Base-by-base conservation (phyloP, 2,888 invertebrate species). In the Saturnia japonica region DNA sequence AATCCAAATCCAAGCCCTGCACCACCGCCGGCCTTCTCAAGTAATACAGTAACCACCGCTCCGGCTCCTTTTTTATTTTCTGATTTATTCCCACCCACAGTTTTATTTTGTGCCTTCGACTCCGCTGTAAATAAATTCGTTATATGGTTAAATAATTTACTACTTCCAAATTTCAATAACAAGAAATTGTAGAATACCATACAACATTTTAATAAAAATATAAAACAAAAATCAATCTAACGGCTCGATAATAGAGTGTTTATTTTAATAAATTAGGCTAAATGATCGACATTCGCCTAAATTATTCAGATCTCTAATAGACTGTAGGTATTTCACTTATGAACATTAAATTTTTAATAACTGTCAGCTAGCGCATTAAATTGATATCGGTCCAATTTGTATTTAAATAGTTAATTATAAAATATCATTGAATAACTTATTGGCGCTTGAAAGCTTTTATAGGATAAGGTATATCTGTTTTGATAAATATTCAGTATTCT, bases 1-100 rank as follows among this genome's bases (percentile, higher is more conserved):
- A 99, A 95, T 80, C 98, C 98, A 89, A 99, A 98, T 69, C 99
- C 99, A 71, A 99, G 95, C 8, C 99, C 99, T 75, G 97, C 97
- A 74, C 97, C 98, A 76, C 85, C 95, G 77, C 83, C 96, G 78
- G 83, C 95, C 91, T 87, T 96, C 92, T 95, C 96, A 86, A 88
- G 85, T 83, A 84, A 84, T 81, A 90, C 94, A 76, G 86, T 94
- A 82, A 92, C 91, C 72, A 87, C 80, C 75, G 91, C 78, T 76
- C 87, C 80, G 82, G 75, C 73, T 70, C 75, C 73, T 74, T 80
- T 81, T 51, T 76, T 78, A 25, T 75, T 75, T 43, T 76, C 77
- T 72, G 72, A 71, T 25, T 51, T 25, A 25, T 47, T 40, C 11
- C 22, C 47, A 22, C 25, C 66, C 22, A 22, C 42, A 42, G 28